phyloP scores from a whole-genome alignment of 2,888 invertebrate genomes.

The Polydesmus complanatus region DNA sequence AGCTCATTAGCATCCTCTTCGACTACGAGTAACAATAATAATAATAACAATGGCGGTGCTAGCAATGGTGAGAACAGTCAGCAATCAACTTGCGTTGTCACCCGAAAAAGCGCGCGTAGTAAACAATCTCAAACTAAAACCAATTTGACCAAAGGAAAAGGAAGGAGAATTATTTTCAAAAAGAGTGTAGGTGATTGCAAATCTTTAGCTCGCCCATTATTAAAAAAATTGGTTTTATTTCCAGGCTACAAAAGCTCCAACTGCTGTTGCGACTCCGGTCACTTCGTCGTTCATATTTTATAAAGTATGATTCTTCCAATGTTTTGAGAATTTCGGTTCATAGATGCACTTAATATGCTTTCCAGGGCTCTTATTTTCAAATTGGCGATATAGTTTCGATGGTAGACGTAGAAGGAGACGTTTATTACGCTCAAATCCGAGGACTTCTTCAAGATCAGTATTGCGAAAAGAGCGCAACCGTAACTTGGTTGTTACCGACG shows the following conservation, averaged over 20 bases:
- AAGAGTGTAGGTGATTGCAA: constrained; percentile 40
- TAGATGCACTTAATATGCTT: constrained; percentile 4
- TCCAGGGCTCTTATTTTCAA: constrained; percentile 53
- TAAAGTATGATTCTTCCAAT: constrained; percentile 38
- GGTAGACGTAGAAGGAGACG: constrained; percentile 54
- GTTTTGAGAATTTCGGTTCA: constrained; percentile 7
- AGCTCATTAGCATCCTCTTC: background rate
- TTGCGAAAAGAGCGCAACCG: constrained; percentile 79
- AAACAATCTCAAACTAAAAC: constrained; percentile 20
- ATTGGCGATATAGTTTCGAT: constrained; percentile 81
- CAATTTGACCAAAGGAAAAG: constrained; percentile 47
- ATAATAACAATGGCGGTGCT: constrained; percentile 12
- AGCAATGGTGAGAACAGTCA: constrained; percentile 11
- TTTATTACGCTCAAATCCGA: constrained; percentile 78
- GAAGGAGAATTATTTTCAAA: constrained; percentile 62
- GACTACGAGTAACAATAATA: background rate
- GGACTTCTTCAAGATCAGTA: constrained; percentile 83
- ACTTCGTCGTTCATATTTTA: constrained; percentile 66
- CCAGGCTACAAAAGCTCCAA: constrained; percentile 62
- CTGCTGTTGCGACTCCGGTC: constrained; percentile 63
- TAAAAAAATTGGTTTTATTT: constrained; percentile 20
- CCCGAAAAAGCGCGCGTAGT: constrained; percentile 21
- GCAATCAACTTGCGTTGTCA: constrained; percentile 10
- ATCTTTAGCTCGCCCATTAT: too few species aligned
- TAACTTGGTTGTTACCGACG: constrained; percentile 84